Conservation (phyloP, 2,888 invertebrate genomes). For the Polydrusus tereticollis region DNA sequence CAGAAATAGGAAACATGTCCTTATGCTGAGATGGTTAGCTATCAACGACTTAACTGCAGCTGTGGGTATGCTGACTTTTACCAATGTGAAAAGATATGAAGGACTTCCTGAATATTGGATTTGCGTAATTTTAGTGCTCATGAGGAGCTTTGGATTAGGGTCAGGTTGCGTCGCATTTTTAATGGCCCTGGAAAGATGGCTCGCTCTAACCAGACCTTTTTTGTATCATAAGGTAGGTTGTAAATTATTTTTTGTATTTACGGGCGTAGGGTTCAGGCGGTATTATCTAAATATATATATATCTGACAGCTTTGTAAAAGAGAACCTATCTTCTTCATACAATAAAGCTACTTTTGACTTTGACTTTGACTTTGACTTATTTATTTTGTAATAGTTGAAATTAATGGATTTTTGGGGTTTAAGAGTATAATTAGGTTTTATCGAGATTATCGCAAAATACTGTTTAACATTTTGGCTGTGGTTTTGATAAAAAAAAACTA, state of each 20-base stretch:
- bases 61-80: slow-evolving; percentile 81
- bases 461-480: too few species aligned
- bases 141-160: slow-evolving; percentile 87
- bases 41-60: slow-evolving; percentile 84
- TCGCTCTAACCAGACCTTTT: slow-evolving; percentile 89
- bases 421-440: too few species aligned
- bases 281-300: background rate
- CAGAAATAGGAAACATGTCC: slow-evolving; percentile 83
- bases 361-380: too few species aligned
- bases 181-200: slow-evolving; percentile 90
- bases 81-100: slow-evolving; percentile 71
- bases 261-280: background rate
- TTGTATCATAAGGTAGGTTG: slow-evolving; percentile 85
- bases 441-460: too few species aligned
- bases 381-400: too few species aligned
- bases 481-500: too few species aligned
- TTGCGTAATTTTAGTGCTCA: slow-evolving; percentile 79
- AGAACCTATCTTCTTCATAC: too few species aligned
- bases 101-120: slow-evolving; percentile 68
- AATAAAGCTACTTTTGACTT: too few species aligned
- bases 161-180: slow-evolving; percentile 90
- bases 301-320: too few species aligned
- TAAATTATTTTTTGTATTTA: background rate
- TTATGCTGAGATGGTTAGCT: slow-evolving; percentile 83
- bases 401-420: too few species aligned